Evolutionary conservation across 2,888 invertebrate species (phyloP).

Genomic region (Dascillus cervinus): DNA sequence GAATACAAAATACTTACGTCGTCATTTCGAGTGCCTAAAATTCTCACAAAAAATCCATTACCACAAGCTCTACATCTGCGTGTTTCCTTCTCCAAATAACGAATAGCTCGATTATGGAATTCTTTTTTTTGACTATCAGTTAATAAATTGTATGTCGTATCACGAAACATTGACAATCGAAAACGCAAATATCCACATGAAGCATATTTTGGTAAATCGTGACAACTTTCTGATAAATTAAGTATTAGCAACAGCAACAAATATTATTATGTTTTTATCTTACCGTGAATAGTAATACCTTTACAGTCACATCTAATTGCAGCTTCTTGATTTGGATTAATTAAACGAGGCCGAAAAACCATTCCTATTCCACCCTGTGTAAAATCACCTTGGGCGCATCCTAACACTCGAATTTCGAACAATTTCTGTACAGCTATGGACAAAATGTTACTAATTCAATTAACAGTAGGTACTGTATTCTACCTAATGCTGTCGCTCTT

Average conservation of each 20-base stretch:
- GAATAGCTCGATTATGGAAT: conserved; percentile 51
- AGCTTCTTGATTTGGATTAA: conserved; percentile 30
- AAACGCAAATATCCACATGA: conserved; percentile 57
- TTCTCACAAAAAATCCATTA: conserved; percentile 46
- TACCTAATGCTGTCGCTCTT: conserved; percentile 49
- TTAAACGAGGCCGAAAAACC: conserved; percentile 31
- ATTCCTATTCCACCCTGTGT: conserved; percentile 37
- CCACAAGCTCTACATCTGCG: conserved; percentile 52
- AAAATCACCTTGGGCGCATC: conserved; percentile 56
- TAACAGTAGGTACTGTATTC: too few species aligned
- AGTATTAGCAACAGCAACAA: conserved; percentile 4
- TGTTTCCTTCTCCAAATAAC: conserved; percentile 52
- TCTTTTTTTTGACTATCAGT: conserved; percentile 57
- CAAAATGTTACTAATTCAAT: too few species aligned
- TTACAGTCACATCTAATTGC: conserved; percentile 40
- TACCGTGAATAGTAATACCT: conserved; percentile 38
- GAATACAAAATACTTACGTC: conserved; percentile 19
- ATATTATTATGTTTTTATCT: conserved; percentile 1
- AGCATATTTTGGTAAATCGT: conserved; percentile 53
- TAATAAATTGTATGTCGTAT: conserved; percentile 54
- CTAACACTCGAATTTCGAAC: conserved; percentile 52
- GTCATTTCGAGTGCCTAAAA: conserved; percentile 40
- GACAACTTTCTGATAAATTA: conserved; percentile 7
- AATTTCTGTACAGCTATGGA: conserved; percentile 50
- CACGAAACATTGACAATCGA: conserved; percentile 48